These are phyloP conservation scores for Netelia virgata DNA, from an alignment of 2,888 invertebrate genomes.

Conservation along the genomic window DNA sequence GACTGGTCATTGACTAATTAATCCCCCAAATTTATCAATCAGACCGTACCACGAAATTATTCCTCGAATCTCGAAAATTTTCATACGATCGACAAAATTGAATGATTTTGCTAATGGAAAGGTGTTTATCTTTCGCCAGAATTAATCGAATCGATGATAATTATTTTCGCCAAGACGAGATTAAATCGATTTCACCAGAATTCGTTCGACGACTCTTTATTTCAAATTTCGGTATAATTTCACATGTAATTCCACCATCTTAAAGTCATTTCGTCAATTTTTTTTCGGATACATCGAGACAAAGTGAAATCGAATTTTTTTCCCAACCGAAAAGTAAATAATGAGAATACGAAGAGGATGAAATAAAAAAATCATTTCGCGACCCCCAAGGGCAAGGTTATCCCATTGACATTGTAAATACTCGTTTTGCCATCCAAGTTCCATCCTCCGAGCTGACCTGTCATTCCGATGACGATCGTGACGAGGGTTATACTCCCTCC, in stretches of 20 bases:
- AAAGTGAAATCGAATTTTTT: too few relatives aligned
- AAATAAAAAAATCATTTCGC: constrained; percentile 6
- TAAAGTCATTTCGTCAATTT: not conserved
- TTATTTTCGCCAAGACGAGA: too few relatives aligned
- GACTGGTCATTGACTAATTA: too few relatives aligned
- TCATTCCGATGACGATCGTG: constrained; percentile 83
- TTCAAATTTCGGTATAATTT: not conserved
- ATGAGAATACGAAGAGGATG: not conserved
- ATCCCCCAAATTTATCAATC: not conserved
- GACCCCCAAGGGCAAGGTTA: constrained; percentile 66
- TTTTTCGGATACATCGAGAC: not conserved
- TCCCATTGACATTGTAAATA: constrained; percentile 66
- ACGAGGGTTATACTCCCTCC: constrained; percentile 78
- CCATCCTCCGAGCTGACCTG: constrained; percentile 79
- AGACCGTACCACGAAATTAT: not conserved
- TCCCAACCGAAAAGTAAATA: not conserved
- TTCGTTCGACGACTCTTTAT: not conserved
- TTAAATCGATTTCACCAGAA: too few relatives aligned
- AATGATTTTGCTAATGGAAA: too few relatives aligned
- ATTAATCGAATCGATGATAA: not conserved
- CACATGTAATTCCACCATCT: not conserved
- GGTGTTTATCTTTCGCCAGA: too few relatives aligned
- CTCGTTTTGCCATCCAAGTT: constrained; percentile 61
- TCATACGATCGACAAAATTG: not conserved
- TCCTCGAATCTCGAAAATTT: not conserved